Evolutionary conservation across 2,113 vertebrate species (phyloP), one percentile per base, ranked within the genome.

Genomic region (Clinocottus analis): DNA sequence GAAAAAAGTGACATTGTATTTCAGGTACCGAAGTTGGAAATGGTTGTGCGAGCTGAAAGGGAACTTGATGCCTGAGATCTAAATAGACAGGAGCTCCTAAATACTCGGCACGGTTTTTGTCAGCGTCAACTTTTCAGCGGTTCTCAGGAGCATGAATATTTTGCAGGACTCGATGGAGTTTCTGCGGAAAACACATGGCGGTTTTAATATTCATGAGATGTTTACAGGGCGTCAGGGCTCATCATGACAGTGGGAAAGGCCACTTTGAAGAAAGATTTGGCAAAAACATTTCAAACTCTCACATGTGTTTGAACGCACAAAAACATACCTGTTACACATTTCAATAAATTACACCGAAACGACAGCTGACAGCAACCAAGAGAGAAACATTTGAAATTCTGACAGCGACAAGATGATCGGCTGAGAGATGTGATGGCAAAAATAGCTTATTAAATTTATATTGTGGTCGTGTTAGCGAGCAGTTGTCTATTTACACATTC

Each of bases 1-100:
- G 53, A 79, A 61, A 70, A 79, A 82, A 81, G 53, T 63, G 47
- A 64, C 80, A 83, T 67, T 73, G 79, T 63, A 53, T 59, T 62
- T 78, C 55, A 72, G 74, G 75, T 77, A 59, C n/a, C n/a, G n/a
- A n/a, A 81, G 72, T 62, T 70, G 69, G 1, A 66, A 65, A 59
- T 7, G 60, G 14, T 25, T 39, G 78, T 49, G 35, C 21, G 10
- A 17, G 39, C 71, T 77, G 63, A 88, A 82, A 69, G 68, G 49
- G 69, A 72, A 63, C n/a, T 61, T 56, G 63, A 79, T 53, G 35
- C 68, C 65, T 58, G 64, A 65, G 51, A 65, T 60, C 19, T 37
- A 67, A 37, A 45, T 7, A 72, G 66, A 47, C 68, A 33, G 47
- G 29, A 3, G 39, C 55, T 63, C 37, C 80, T 80, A 72, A 51